phyloP scores from a whole-genome alignment of 2,888 invertebrate species.

The Drosophila aldrichi region DNA sequence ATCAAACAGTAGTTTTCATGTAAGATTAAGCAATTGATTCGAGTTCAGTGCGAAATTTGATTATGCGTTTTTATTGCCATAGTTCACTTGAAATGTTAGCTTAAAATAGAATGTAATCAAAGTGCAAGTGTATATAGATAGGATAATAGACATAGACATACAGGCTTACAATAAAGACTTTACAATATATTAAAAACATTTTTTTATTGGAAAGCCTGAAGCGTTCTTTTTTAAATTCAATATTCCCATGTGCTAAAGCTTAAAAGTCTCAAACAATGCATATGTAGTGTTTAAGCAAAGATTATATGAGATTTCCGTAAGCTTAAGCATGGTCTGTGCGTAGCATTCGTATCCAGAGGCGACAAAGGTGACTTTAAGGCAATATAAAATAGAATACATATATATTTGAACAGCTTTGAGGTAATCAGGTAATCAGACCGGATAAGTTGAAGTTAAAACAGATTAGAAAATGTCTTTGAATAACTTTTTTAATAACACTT shows the following conservation, averaged over 20 bases:
- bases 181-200: too few species aligned
- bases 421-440: background rate
- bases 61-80: background rate
- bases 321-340: background rate
- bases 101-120: background rate
- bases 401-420: background rate
- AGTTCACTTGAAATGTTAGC: background rate
- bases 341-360: background rate
- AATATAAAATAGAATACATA: too few species aligned
- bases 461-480: background rate
- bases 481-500: background rate
- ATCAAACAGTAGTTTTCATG: background rate
- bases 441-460: background rate
- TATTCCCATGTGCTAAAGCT: too few species aligned
- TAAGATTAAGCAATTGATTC: background rate
- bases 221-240: background rate
- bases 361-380: background rate
- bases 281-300: background rate
- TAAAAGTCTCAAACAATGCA: background rate
- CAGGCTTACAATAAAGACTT: too few species aligned
- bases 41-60: background rate
- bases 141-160: too few species aligned
- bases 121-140: too few species aligned
- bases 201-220: background rate
- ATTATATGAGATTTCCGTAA: background rate